Base-by-base conservation (phyloP, 2,113 vertebrate species). In the Anguilla rostrata region DNA sequence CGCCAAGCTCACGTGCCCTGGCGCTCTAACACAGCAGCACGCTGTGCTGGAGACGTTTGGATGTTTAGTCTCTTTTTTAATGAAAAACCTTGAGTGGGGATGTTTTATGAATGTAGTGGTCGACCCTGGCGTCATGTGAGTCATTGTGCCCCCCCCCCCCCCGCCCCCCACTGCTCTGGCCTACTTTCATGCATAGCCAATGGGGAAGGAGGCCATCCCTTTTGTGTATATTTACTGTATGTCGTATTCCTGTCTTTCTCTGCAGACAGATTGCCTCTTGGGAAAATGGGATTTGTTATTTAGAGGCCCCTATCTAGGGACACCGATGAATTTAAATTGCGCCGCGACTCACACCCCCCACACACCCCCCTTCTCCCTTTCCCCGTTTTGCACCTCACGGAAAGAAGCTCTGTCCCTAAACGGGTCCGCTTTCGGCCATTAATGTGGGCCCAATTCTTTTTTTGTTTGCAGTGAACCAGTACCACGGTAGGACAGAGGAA, bases 381-480 rank as follows among this genome's bases (percentile, higher is more conserved):
- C 6, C n/a, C 71, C 40, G 20, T 20, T 39, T 46, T 29, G 26
- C 60, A 16, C n/a, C 3, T 26, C 60, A n/a, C 66, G 57, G 22
- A 20, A 5, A 29, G 22, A 29, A 39, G 41, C 80, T 46, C 16
- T 49, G 41, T 66, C 60, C 60, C 18, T 22, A 26, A 66, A 20
- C 5, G 22, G 60, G 60, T 26, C 5, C 39, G 14, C 66, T 53
- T 8, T 14, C 1, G 34, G 22, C 20, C 60, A 6, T 26, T 85
- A 75, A 57, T 40, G 11, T 43, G 16, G 40, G 60, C 39, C 14
- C 46, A 60, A 22, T 3, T 81, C 26, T 40, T 20, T 86, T 86
- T 34, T 63, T 63, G 5, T 81, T 81, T 86, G 49, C 85, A 86
- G 85, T 86, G 85, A 86, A 29, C 53, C 5, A 26, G 5, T 1